A percentile compares a stretch with the other conserved stretches of the same genome.
Evolutionary conservation across 1,140 invertebrate species (phyloP).

Genomic region (Gryllus bimaculatus): DNA sequence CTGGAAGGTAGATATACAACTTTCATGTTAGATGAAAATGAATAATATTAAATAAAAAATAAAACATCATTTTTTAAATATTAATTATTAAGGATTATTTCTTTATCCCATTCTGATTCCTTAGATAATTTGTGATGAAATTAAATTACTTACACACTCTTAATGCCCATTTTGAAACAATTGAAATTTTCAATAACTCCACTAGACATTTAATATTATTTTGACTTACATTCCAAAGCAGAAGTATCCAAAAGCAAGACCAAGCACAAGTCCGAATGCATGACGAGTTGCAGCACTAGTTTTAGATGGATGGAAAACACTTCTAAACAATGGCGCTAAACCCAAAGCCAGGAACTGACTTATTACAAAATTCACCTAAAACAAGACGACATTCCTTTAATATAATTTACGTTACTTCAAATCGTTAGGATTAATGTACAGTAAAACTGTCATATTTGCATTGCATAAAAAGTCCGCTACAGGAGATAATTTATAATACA

Average conservation of each 20-base stretch:
- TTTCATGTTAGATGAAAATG: neutral
- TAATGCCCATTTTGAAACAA: no score
- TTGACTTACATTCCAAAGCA: constrained; percentile 71
- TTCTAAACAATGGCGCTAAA: constrained; percentile 63
- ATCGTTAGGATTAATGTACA: no score
- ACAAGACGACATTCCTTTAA: constrained; percentile 21
- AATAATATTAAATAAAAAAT: no score
- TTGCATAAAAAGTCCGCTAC: no score
- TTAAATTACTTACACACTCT: no score
- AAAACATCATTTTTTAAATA: no score
- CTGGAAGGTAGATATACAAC: neutral
- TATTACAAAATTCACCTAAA: constrained; percentile 73
- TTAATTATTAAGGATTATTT: no score
- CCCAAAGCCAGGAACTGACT: constrained; percentile 67
- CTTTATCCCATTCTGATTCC: no score
- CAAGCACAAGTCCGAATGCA: constrained; percentile 61
- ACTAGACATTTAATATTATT: neutral
- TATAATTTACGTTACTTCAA: neutral
- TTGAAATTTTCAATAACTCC: no score
- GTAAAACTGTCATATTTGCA: no score
- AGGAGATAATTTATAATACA: no score
- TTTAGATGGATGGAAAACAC: constrained; percentile 51
- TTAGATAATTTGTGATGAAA: no score
- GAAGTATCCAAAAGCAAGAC: constrained; percentile 71
- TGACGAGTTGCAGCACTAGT: constrained; percentile 59